Base-by-base conservation (phyloP, 2,888 invertebrate genomes). In the Petrolisthes manimaculis region DNA sequence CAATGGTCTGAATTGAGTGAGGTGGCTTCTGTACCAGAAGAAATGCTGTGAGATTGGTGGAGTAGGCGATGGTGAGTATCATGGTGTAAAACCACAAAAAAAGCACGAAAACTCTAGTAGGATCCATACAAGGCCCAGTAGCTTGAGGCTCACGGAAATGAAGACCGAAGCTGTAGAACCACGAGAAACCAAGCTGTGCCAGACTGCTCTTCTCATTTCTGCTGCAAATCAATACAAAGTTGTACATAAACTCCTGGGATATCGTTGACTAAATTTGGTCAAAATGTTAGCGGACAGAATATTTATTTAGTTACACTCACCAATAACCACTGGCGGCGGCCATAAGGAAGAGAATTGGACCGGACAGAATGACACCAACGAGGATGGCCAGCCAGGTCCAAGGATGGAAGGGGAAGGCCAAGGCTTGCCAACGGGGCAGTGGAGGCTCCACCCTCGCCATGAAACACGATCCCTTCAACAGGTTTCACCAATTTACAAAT, bases 11-110 rank as follows among this genome's bases (percentile, higher is more conserved):
- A 55, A 90, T 78, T 21, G 88, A 71, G 8, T 12, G 18, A 14
- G 91, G 90, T 37, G 51, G 24, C 21, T 61, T 86, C n/a, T 86
- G 87, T 54, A 90, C 88, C 5, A 90, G 88, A 18, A 91, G 89
- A 71, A 90, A 91, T 92, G 92, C 67, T 92, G 92, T 91, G 92
- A 91, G 86, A 84, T 90, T 91, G 81, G 90, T 86, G 74, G 83
- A 86, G 85, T 91, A 91, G 21, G 86, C 90, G 51, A 86, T 84
- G 56, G 88, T 88, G 75, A 91, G 56, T 37, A 91, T 78, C 67
- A 88, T 90, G n/a, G 80, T 75, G 83, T 86, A 90, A n/a, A 91
- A 3, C 83, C 89, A 87, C 71, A 86, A 83, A 51, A 56, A 61
- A 21, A 51, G 37, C 67, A 85, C 83, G 71, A 87, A 83, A 14